Base-by-base conservation (phyloP, 2,113 vertebrate species). In the Cyanistes caeruleus region DNA sequence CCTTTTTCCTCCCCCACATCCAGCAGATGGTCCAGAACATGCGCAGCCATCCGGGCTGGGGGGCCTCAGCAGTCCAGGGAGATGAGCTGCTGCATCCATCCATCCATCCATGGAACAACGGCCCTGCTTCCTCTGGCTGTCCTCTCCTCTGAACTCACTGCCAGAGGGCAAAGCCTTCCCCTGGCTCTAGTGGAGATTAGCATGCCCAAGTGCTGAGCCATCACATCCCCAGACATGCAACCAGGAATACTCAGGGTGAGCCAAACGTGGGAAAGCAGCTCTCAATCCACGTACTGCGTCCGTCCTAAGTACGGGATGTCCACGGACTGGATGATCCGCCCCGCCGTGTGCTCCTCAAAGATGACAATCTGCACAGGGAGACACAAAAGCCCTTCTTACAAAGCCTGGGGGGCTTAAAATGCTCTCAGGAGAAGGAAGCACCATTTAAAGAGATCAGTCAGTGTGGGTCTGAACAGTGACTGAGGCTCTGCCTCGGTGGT, bases 281-380 rank as follows among this genome's bases (percentile, higher is more conserved):
- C 55, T 98, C 97, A 98, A 59, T 97, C 87, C 86, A 98, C 59
- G 2, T 98, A 98, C 59, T 98, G 97, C 44, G 97, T 98, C 97
- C 99, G 98, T 82, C 99, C 99, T 3, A 99, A 96, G 21, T 98
- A 98, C 19, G 99, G 98, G 2, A 93, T 96, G 20, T 99, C 98
- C 5, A 98, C 98, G 84, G 99, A 99, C 31, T 98, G 98, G 64
- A 99, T 89, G 59, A 98, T 97, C 30, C 97, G 97, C 84, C 99
- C 99, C 4, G 98, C 98, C 37, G 98, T 98, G 64, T 95, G 97
- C 85, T 99, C 99, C 83, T 99, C 99, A 18, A 99, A 99, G 68
- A 99, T 96, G 28, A 99, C 98, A 48, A 99, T 96, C 99, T 99
- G 95, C 67, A 90, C 62, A 89, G 30, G 65, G 14, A 87, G 13